Evolutionary conservation across 2,113 vertebrate species (phyloP).

Genomic region (Channa maculata): DNA sequence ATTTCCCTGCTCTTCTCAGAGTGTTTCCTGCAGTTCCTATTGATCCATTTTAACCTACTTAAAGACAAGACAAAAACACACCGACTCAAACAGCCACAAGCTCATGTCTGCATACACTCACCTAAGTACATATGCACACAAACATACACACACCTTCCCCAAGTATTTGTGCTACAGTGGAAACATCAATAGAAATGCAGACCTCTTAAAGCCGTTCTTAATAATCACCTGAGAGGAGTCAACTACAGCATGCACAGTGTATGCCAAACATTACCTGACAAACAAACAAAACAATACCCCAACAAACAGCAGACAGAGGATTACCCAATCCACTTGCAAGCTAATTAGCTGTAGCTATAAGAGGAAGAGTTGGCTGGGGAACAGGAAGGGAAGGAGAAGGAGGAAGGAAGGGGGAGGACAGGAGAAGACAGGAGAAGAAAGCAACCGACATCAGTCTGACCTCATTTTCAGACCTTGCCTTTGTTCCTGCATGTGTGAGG

Average conservation of each 20-base stretch:
- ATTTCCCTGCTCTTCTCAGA: slow-evolving; percentile 55
- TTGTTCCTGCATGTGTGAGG: slow-evolving; percentile 56
- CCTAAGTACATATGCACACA: background rate
- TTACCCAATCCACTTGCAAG: slow-evolving; percentile 69
- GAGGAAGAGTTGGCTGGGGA: slow-evolving; percentile 61
- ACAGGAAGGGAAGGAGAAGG: slow-evolving; percentile 25
- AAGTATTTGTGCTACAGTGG: slow-evolving; percentile 34
- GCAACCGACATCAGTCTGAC: slow-evolving; percentile 54
- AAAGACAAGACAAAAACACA: slow-evolving; percentile 71
- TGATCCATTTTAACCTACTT: slow-evolving; percentile 83
- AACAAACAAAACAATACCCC: slow-evolving; percentile 71
- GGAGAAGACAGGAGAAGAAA: slow-evolving; percentile 53
- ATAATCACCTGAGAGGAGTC: slow-evolving; percentile 80
- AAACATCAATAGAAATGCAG: slow-evolving; percentile 73
- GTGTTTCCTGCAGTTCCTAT: slow-evolving; percentile 72
- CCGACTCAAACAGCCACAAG: slow-evolving; percentile 62
- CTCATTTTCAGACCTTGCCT: slow-evolving; percentile 67
- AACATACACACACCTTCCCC: slow-evolving; percentile 18
- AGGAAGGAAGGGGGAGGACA: slow-evolving; percentile 3
- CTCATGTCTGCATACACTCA: slow-evolving; percentile 25
- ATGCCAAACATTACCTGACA: slow-evolving; percentile 62
- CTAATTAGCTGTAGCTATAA: slow-evolving; percentile 74
- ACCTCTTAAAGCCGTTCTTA: slow-evolving; percentile 67
- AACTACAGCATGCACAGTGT: slow-evolving; percentile 63
- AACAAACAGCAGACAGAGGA: slow-evolving; percentile 64